These are phyloP conservation scores for Pelagia noctiluca DNA, from an alignment of 30 jellyfish, hydroid and myxozoan genomes.

Conservation along the genomic window DNA sequence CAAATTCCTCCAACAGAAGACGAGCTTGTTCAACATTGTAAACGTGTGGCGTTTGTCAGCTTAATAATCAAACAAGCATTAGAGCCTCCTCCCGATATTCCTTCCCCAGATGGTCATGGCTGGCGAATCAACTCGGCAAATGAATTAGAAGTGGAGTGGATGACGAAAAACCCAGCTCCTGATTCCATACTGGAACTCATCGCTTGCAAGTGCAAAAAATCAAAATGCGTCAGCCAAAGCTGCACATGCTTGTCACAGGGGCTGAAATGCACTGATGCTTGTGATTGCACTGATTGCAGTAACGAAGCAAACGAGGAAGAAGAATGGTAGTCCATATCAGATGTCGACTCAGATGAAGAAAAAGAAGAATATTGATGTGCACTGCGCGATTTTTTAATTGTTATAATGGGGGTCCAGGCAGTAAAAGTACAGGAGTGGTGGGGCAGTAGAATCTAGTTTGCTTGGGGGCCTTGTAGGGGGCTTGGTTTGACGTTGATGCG, in stretches of 20 bases:
- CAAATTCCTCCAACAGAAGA: conserved; percentile 67
- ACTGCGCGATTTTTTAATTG: too few relatives aligned
- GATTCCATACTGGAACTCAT: too few relatives aligned
- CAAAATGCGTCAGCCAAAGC: conserved; percentile 18
- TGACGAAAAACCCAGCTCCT: conserved; percentile 68
- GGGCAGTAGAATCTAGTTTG: too few relatives aligned
- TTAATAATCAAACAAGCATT: conserved; percentile 46
- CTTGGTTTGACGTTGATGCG: too few relatives aligned
- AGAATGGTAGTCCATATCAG: too few relatives aligned
- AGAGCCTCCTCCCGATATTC: conserved; percentile 39
- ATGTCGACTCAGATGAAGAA: too few relatives aligned
- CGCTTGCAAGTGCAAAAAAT: conserved; percentile 47
- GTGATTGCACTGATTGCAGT: conserved; percentile 8
- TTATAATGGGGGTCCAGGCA: too few relatives aligned
- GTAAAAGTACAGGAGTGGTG: too few relatives aligned
- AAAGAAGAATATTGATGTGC: too few relatives aligned
- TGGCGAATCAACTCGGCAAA: too few relatives aligned
- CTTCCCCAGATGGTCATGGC: conserved; percentile 70
- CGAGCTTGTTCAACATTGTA: conserved; percentile 29
- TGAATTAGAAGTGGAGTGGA: too few relatives aligned
- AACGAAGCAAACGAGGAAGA: conserved; percentile 25
- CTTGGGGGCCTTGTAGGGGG: too few relatives aligned
- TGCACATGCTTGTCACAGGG: conserved; percentile 33
- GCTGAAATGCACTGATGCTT: conserved; percentile 22
- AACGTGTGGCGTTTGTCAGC: conserved; percentile 39